Evolutionary conservation across 2,888 invertebrate species (phyloP), one percentile per base, ranked within the genome.

Genomic region (Ametastegia equiseti): DNA sequence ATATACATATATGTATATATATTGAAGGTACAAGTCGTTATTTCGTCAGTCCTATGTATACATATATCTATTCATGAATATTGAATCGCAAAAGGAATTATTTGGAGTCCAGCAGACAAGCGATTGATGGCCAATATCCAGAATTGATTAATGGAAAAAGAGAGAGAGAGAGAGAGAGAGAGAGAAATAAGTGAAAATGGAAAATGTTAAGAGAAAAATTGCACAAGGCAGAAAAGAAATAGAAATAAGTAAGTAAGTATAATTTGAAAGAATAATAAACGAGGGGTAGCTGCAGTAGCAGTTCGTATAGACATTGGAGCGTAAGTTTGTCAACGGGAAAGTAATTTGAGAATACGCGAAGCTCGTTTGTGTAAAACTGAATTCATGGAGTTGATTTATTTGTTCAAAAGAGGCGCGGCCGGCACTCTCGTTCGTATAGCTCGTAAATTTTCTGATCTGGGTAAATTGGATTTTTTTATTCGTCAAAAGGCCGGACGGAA

Each of bases 381-480:
- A 60, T 47, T 7, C 13, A 63, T n/a, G n/a, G 57, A 36, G 39
- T 57, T 78, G 78, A 78, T 78, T 78, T 78, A 78, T 78, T 27
- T 27, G 60, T 60, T 63, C 33, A 19, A 75, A 78, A 78, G 23
- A 60, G 78, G 57, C 60, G 33, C n/a, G 23, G 30, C n/a, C 11
- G 15, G 36, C 50, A 39, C 39, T 15, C 39, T 67, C 36, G 75
- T 13, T 47, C 71, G 45, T 45, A 30, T 33, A 50, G 42, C 42
- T 63, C 78, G 63, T 78, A 78, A 60, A 78, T 78, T 45, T 60
- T 42, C 30, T 60, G 78, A 78, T 78, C 78, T 63, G 63, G 60
- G 23, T 57, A 78, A 78, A 78, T 78, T 78, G 60, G 78, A 63
- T 63, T 78, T 78, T 45, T 60, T 78, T 78, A 67, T 78, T 60